Evolutionary conservation across 2,888 invertebrate genomes (phyloP), one percentile per base, ranked within the genome.

Genomic region (Zygaena filipendulae): DNA sequence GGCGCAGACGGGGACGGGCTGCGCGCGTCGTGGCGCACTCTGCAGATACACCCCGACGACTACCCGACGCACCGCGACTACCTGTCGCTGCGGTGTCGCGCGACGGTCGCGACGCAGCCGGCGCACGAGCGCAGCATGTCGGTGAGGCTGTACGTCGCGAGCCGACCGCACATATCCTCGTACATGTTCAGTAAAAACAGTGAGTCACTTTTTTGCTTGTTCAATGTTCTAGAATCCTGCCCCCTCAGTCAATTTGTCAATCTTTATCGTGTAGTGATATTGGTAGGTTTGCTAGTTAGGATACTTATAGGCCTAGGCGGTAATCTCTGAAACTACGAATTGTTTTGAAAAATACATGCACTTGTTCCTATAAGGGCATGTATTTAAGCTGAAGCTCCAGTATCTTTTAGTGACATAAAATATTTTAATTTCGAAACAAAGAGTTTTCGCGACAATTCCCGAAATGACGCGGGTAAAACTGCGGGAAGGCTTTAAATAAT

Each of bases 131-230:
- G 75, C 30, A 57, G 59, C 42, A 77, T 77, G 75, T 70, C 77
- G 3, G 77, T 77, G 38, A 60, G 77, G 4, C 55, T 77, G 7
- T 75, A 68, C 25, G 69, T 77, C 13, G 75, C 74, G 1, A 51
- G 56, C 4, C 56, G 74, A 0, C 77, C 75, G 9, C 75, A 74
- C 52, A 71, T 77, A 58, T 72, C 77, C 1, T 67, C 71, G 0
- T 75, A 69, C 45, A 75, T 75, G 74, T 72, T 77, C 57, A 77
- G 77, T 60, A 77, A 75, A 58, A 77, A 74, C 51, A 75, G 77
- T 77, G 45, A 71, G 77, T 75, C 39, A 36, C 2, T 10, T 19
- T 10, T 10, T 6, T n/a, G 23, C 31, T 4, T 11, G 24, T 27
- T 25, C 6, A n/a, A 11, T 8, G 11, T n/a, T 16, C 18, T 16